phyloP scores from a whole-genome alignment of 2,888 invertebrate genomes.

The Leucania comma region DNA sequence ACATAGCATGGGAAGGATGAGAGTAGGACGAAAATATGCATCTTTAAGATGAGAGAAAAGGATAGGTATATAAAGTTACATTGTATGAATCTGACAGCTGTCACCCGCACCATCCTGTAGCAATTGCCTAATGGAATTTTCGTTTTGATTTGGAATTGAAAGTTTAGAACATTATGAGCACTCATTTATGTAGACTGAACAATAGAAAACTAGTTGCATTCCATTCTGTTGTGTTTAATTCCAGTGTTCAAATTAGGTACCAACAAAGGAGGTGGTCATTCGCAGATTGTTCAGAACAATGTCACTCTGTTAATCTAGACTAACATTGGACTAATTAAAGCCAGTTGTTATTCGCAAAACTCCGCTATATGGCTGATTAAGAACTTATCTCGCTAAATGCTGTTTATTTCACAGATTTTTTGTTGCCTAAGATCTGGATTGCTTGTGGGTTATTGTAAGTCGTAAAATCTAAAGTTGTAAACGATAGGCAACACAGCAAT shows the following conservation, averaged over 20 bases:
- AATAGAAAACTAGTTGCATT: conserved; percentile 2
- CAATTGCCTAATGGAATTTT: background rate
- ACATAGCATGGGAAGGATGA: too few species aligned
- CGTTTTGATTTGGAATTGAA: background rate
- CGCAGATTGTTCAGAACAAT: conserved; percentile 20
- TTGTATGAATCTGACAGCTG: too few species aligned
- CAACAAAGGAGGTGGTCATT: conserved; percentile 16
- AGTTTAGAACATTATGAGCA: background rate
- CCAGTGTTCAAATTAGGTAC: conserved; percentile 5
- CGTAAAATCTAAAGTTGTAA: background rate
- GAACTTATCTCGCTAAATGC: background rate
- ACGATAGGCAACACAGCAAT: background rate
- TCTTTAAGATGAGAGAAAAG: too few species aligned
- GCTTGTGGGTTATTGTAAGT: background rate
- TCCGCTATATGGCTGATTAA: background rate
- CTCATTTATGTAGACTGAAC: background rate
- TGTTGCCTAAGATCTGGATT: background rate
- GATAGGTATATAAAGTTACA: too few species aligned
- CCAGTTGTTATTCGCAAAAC: conserved; percentile 1
- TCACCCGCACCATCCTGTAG: too few species aligned
- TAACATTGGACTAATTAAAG: conserved; percentile 17
- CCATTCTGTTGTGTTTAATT: conserved; percentile 11
- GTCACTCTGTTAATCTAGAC: background rate
- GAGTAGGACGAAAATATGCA: too few species aligned
- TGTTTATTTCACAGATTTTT: background rate